These are phyloP conservation scores for Crambe crambe DNA, from an alignment of 37 sponge, comb jelly and placozoan genomes.

Conservation along the genomic window DNA sequence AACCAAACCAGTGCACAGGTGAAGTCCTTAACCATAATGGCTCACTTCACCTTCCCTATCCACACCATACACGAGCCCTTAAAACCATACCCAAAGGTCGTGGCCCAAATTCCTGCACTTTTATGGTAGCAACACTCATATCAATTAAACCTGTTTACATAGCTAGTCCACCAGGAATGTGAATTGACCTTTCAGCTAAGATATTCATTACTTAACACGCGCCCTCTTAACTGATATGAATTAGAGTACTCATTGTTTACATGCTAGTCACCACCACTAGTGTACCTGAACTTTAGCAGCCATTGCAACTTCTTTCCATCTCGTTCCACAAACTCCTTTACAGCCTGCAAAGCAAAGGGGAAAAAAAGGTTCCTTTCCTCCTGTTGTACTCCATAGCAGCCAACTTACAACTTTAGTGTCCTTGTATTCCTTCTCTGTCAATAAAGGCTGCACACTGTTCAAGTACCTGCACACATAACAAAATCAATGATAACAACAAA, in stretches of 20 bases:
- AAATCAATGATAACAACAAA: neutral
- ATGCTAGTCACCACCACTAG: too few species aligned
- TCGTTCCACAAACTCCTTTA: constrained; percentile 38
- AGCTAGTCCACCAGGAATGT: neutral
- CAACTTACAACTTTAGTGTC: constrained; percentile 40
- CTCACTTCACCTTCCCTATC: too few species aligned
- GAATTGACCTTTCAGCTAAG: neutral
- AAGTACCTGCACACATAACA: constrained; percentile 50
- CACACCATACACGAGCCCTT: too few species aligned
- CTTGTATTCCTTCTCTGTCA: constrained; percentile 60
- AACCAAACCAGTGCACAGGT: too few species aligned
- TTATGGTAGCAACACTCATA: too few species aligned
- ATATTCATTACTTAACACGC: neutral
- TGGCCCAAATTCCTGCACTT: too few species aligned
- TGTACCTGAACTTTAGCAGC: constrained; percentile 45
- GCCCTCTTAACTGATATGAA: neutral
- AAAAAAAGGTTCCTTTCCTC: neutral
- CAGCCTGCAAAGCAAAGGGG: constrained; percentile 32
- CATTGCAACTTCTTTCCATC: constrained; percentile 49
- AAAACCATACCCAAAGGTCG: too few species aligned
- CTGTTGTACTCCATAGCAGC: neutral
- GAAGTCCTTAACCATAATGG: too few species aligned
- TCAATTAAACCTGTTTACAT: neutral
- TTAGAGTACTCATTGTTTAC: neutral
- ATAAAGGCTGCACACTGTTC: constrained; percentile 62